These are phyloP conservation scores for Amblyopsis hoosieri DNA, from an alignment of 2,797 vertebrate genomes.

Conservation along the genomic window DNA sequence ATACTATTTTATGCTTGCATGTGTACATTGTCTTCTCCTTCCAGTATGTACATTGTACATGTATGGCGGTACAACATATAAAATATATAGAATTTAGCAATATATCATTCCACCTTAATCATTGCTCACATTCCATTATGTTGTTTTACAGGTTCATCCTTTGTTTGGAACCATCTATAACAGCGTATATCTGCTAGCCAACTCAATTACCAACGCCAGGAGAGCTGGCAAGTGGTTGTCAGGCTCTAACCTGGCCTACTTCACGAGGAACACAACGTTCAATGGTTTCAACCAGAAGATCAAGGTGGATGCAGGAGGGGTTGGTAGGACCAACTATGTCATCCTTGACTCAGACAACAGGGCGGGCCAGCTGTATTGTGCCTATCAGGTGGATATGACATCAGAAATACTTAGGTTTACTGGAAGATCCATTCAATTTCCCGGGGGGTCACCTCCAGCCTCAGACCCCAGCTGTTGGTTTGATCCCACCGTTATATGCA, in stretches of 20 bases:
- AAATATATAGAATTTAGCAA: not conserved
- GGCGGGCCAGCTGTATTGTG: conserved; percentile 79
- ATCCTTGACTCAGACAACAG: conserved; percentile 85
- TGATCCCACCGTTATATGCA: conserved; percentile 78
- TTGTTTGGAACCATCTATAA: conserved; percentile 95
- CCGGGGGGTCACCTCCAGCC: conserved; percentile 76
- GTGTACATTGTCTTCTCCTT: too few species aligned
- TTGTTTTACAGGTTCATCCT: conserved; percentile 82
- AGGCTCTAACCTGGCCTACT: conserved; percentile 80
- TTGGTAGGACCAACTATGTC: conserved; percentile 80
- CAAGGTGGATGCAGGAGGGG: conserved; percentile 77
- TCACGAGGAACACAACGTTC: conserved; percentile 84
- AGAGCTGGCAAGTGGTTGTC: conserved; percentile 74
- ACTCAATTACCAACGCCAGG: conserved; percentile 80
- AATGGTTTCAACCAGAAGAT: conserved; percentile 87
- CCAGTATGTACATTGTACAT: too few species aligned
- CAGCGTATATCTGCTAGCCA: conserved; percentile 87
- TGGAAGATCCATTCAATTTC: conserved; percentile 82
- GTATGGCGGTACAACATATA: not conserved
- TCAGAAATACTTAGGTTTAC: conserved; percentile 69
- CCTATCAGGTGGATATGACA: conserved; percentile 80
- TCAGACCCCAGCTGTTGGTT: conserved; percentile 92
- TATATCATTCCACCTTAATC: not conserved
- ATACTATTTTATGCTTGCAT: too few species aligned
- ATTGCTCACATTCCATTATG: conserved; percentile 59